A percentile compares a stretch with the other conserved stretches of the same genome.
These are phyloP conservation scores for Siphamia tubifer DNA, from an alignment of 2,113 vertebrate species.

Conservation along the genomic window DNA sequence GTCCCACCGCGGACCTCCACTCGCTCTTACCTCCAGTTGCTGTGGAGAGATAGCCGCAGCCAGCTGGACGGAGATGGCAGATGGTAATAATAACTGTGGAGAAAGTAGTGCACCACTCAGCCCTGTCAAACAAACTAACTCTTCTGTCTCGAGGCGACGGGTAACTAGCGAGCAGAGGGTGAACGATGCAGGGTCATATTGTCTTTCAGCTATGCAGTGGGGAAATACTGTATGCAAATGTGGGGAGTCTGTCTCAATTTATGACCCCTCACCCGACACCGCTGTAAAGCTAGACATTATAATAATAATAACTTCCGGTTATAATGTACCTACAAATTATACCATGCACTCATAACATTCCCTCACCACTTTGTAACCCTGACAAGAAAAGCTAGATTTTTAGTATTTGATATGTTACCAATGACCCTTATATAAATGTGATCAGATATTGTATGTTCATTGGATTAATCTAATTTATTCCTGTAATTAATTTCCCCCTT, in stretches of 20 bases:
- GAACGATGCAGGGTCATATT: constrained; percentile 73
- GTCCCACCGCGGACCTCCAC: constrained; percentile 53
- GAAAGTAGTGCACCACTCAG: constrained; percentile 1
- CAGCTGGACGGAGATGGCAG: constrained; percentile 35
- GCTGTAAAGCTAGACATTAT: constrained; percentile 39
- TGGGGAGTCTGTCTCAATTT: constrained; percentile 61
- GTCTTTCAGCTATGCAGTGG: constrained; percentile 74
- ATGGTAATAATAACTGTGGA: background rate
- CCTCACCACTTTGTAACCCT: background rate
- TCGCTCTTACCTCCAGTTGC: constrained; percentile 74
- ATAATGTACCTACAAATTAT: background rate
- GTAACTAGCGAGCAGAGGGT: constrained; percentile 43
- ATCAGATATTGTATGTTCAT: no score
- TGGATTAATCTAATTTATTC: no score
- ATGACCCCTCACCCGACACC: constrained; percentile 75
- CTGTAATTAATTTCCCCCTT: background rate
- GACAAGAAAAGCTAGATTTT: background rate
- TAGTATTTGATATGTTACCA: background rate
- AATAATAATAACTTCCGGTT: constrained; percentile 55
- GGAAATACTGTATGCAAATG: constrained; percentile 58
- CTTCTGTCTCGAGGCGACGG: background rate
- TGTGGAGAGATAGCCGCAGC: constrained; percentile 57
- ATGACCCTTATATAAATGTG: background rate
- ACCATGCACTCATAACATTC: background rate
- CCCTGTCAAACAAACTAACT: background rate